These are phyloP conservation scores for Stenoptilia bipunctidactyla DNA, from an alignment of 2,888 invertebrate genomes.

Conservation along the genomic window DNA sequence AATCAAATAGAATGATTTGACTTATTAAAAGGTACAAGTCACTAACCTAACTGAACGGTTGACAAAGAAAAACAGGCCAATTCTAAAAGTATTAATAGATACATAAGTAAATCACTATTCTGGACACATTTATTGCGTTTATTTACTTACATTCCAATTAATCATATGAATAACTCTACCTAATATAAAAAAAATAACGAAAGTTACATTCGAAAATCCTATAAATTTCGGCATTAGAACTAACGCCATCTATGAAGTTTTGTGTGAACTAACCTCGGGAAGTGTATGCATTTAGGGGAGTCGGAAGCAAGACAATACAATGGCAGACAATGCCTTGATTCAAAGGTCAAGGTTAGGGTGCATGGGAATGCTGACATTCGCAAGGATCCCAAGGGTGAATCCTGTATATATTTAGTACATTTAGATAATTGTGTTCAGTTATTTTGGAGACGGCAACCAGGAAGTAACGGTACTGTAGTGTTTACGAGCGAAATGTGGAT, in stretches of 20 bases:
- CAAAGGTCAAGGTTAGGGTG: constrained; percentile 35
- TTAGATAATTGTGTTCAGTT: constrained; percentile 42
- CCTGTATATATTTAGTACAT: constrained; percentile 44
- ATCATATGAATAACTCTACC: too few relatives aligned
- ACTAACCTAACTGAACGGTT: too few relatives aligned
- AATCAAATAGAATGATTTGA: too few relatives aligned
- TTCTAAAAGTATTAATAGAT: too few relatives aligned
- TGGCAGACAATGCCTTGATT: constrained; percentile 50
- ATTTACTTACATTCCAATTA: too few relatives aligned
- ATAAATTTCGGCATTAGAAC: too few relatives aligned
- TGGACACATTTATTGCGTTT: too few relatives aligned
- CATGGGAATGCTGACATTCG: constrained; percentile 40
- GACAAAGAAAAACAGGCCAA: too few relatives aligned
- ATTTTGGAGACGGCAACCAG: constrained; percentile 39
- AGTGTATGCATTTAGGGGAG: constrained; percentile 31
- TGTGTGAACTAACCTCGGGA: constrained; percentile 25
- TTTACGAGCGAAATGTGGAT: neutral
- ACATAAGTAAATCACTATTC: too few relatives aligned
- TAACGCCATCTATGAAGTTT: constrained; percentile 34
- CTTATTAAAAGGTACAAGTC: too few relatives aligned
- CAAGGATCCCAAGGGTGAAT: constrained; percentile 38
- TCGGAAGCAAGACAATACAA: constrained; percentile 50
- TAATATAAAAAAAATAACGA: too few relatives aligned
- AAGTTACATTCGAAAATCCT: too few relatives aligned
- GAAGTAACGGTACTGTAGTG: constrained; percentile 38